Evolutionary conservation across 2,797 vertebrate genomes (phyloP).

Genomic region (Propithecus perrieri): DNA sequence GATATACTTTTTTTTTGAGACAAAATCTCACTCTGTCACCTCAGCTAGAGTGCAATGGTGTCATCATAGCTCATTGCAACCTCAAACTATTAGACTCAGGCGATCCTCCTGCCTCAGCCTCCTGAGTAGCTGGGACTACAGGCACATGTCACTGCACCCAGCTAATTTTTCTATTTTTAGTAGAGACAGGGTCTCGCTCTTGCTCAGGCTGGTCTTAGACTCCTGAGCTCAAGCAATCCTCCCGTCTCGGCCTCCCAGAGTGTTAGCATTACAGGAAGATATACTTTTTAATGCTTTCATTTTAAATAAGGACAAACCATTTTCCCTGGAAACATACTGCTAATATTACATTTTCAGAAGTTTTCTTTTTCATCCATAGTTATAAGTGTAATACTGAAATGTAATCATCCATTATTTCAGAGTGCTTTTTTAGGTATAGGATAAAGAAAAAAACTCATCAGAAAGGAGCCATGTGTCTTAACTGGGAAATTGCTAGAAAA

Average conservation of each 20-base stretch:
- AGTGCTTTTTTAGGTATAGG: background rate
- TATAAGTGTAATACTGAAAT: constrained; percentile 1
- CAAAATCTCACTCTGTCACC: too few relatives aligned
- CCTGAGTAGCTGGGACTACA: background rate
- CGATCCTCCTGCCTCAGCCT: too few relatives aligned
- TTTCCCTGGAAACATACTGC: background rate
- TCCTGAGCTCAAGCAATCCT: background rate
- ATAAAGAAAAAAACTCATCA: background rate
- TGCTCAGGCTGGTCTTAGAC: background rate
- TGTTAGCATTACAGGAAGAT: background rate
- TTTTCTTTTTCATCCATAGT: background rate
- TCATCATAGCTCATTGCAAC: too few relatives aligned
- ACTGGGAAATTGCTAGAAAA: constrained; percentile 5
- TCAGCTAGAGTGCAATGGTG: too few relatives aligned
- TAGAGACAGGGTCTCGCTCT: background rate
- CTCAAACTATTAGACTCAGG: too few relatives aligned
- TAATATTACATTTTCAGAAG: constrained; percentile 22
- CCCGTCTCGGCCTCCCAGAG: background rate
- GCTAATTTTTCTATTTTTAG: background rate
- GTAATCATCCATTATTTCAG: background rate
- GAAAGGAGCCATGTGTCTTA: background rate
- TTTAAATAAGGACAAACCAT: background rate
- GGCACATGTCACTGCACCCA: too few relatives aligned
- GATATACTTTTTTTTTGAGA: background rate
- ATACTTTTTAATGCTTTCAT: constrained; percentile 20